Evolutionary conservation across 23 tunicate species (phyloP).

Genomic region (Oikopleura dioica): DNA sequence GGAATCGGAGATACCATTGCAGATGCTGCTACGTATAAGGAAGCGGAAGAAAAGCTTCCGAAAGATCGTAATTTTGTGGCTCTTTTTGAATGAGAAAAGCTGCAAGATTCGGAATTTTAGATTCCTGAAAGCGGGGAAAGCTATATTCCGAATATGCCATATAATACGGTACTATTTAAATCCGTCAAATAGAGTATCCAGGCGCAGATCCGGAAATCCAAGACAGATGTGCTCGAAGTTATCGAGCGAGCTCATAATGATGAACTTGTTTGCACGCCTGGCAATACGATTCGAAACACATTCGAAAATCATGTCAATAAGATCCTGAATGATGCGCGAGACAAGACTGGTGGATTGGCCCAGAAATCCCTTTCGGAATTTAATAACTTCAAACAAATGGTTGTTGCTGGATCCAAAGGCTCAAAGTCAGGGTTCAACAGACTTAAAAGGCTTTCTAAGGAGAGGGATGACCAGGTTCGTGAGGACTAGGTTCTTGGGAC

Average conservation of each 20-base stretch:
- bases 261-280: constrained; percentile 89
- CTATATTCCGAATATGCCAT: too few relatives aligned
- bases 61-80: too few relatives aligned
- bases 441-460: too few relatives aligned
- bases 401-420: constrained; percentile 99
- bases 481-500: too few relatives aligned
- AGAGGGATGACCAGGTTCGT: too few relatives aligned
- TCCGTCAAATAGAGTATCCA: too few relatives aligned
- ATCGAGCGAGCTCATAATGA: constrained; percentile 97
- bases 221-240: constrained; percentile 94
- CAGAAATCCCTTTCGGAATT: constrained; percentile 91
- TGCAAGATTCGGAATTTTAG: too few relatives aligned
- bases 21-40: constrained; percentile 88
- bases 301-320: constrained; percentile 99
- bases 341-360: constrained; percentile 94
- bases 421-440: too few relatives aligned
- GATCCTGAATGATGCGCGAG: constrained; percentile 96
- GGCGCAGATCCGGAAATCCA: constrained; percentile 77
- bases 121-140: too few relatives aligned
- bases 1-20: constrained; percentile 99
- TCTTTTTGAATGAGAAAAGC: too few relatives aligned
- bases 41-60: too few relatives aligned
- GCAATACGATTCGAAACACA: constrained; percentile 76
- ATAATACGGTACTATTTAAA: too few relatives aligned
- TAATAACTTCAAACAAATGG: constrained; percentile 98